phyloP scores from a whole-genome alignment of 2,797 vertebrate genomes.

The Anolis apletophallus region DNA sequence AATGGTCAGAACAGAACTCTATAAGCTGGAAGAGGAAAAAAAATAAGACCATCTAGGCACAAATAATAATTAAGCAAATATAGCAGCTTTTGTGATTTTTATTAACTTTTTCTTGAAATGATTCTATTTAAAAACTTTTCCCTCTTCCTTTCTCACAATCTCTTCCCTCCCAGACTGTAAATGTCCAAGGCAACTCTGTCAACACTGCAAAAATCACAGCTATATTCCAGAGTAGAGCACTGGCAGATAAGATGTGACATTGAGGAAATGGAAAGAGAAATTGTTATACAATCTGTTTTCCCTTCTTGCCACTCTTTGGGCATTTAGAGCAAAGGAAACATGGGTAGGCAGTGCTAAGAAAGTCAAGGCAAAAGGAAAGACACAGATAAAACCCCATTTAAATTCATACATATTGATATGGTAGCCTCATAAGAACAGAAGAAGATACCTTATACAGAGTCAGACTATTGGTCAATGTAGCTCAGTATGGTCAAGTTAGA shows the following conservation, averaged over 20 bases:
- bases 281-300: not conserved
- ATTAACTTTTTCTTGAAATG: not conserved
- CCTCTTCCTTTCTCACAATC: not conserved
- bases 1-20: not conserved
- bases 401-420: not conserved
- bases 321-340: not conserved
- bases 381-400: not conserved
- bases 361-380: not conserved
- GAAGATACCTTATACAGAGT: no score
- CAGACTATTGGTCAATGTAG: no score
- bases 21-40: not conserved
- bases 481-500: not conserved
- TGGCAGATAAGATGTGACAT: not conserved
- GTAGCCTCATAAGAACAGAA: not conserved
- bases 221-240: not conserved
- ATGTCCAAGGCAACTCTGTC: not conserved
- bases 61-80: not conserved
- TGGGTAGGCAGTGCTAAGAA: not conserved
- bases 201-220: not conserved
- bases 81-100: not conserved
- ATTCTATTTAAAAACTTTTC: not conserved
- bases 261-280: not conserved
- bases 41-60: not conserved
- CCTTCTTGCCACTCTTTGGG: no score
- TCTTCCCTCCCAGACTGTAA: not conserved